Percentiles rank a stretch among this genome's conserved stretches.
These are phyloP conservation scores for Dryobates pubescens DNA, from an alignment of 2,797 vertebrate species.

Conservation along the genomic window DNA sequence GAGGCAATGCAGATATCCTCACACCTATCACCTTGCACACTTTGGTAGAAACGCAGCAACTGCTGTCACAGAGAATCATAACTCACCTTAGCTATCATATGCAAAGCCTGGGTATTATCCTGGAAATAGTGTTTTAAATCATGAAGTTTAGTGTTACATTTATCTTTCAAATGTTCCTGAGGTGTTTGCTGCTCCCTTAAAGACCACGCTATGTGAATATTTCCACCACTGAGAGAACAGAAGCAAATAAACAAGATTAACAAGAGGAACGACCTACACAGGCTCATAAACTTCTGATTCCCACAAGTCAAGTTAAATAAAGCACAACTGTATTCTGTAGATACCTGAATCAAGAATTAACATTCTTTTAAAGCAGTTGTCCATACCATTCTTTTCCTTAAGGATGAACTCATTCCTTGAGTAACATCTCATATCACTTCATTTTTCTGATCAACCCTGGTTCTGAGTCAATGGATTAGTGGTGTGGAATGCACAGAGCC, in stretches of 20 bases:
- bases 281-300: not conserved
- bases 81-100: not conserved
- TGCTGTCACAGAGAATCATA: not conserved
- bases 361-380: not conserved
- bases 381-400: not conserved
- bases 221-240: not conserved
- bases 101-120: not conserved
- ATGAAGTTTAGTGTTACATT: not conserved
- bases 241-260: not conserved
- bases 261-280: not conserved
- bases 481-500: not conserved
- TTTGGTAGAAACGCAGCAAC: not conserved
- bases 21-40: not conserved
- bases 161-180: not conserved
- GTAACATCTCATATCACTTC: not conserved
- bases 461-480: not conserved
- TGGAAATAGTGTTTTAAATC: not conserved
- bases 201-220: not conserved
- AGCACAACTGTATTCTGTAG: not conserved
- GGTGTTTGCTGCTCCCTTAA: not conserved
- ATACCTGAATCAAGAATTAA: not conserved
- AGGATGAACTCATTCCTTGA: not conserved
- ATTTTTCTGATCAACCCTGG: not conserved
- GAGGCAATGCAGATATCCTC: not conserved
- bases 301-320: not conserved